phyloP scores from a whole-genome alignment of 2,113 vertebrate genomes.

The Delphinapterus leucas region DNA sequence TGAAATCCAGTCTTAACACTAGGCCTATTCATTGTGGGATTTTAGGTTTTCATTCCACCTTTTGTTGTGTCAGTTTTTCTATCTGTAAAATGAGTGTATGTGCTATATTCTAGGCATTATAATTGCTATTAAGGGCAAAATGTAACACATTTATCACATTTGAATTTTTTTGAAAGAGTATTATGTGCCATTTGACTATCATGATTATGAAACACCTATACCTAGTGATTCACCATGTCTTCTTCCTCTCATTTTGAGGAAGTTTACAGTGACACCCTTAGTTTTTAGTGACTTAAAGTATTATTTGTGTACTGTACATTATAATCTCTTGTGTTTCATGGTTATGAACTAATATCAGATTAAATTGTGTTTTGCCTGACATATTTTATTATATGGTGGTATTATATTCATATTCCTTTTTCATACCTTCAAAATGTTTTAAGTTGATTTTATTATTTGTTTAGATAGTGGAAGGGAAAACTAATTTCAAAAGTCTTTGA shows the following conservation, averaged over 20 bases:
- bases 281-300: not conserved
- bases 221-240: not conserved
- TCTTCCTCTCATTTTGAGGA: not conserved
- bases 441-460: not conserved
- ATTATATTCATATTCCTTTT: not conserved
- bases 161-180: not conserved
- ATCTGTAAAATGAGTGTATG: not conserved
- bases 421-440: not conserved
- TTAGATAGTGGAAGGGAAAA: not conserved
- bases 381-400: not conserved
- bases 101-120: not conserved
- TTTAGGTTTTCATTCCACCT: not conserved
- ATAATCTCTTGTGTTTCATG: not conserved
- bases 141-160: not conserved
- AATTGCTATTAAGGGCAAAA: not conserved
- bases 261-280: not conserved
- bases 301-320: not conserved
- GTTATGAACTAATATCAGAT: not conserved
- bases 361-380: not conserved
- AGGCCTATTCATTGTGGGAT: not conserved
- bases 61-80: not conserved
- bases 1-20: not conserved
- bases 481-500: constrained; percentile 3
- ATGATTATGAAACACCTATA: not conserved
- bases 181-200: not conserved